Evolutionary conservation across 2,888 invertebrate genomes (phyloP).

Genomic region (Pediacus dermestoides): DNA sequence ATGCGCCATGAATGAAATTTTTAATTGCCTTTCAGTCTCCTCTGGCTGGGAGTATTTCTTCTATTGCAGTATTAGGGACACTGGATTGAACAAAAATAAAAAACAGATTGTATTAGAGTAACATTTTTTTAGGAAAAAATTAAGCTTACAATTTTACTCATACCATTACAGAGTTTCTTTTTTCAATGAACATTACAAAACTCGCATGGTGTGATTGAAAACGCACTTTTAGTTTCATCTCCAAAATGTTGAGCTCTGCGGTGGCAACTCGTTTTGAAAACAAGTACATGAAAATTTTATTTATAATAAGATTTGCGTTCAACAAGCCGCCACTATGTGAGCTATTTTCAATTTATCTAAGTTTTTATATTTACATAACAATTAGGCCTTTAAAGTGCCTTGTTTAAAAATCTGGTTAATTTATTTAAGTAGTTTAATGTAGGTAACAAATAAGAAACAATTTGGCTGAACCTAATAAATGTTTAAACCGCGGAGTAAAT

Average conservation of each 20-base stretch:
- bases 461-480: constrained; percentile 5
- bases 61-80: too few species aligned
- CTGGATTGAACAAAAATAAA: too few species aligned
- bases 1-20: too few species aligned
- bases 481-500: not conserved
- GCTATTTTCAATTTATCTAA: constrained; percentile 12
- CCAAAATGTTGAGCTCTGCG: constrained; percentile 2
- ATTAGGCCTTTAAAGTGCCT: constrained; percentile 21
- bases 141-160: constrained; percentile 41
- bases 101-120: too few species aligned
- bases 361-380: constrained; percentile 30
- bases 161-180: constrained; percentile 29
- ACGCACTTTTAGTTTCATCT: constrained; percentile 19
- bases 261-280: constrained; percentile 2
- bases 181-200: constrained; percentile 25
- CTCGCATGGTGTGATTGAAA: constrained; percentile 32
- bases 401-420: constrained; percentile 3
- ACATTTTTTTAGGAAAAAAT: constrained; percentile 40
- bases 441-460: constrained; percentile 12
- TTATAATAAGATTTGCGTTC: not conserved
- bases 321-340: constrained; percentile 17
- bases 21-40: too few species aligned
- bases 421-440: too few species aligned
- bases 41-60: too few species aligned
- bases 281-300: not conserved